A percentile compares a stretch with the other conserved stretches of the same genome.
Evolutionary conservation across 2,113 vertebrate genomes (phyloP).

Genomic region (Lampris megalopsis): DNA sequence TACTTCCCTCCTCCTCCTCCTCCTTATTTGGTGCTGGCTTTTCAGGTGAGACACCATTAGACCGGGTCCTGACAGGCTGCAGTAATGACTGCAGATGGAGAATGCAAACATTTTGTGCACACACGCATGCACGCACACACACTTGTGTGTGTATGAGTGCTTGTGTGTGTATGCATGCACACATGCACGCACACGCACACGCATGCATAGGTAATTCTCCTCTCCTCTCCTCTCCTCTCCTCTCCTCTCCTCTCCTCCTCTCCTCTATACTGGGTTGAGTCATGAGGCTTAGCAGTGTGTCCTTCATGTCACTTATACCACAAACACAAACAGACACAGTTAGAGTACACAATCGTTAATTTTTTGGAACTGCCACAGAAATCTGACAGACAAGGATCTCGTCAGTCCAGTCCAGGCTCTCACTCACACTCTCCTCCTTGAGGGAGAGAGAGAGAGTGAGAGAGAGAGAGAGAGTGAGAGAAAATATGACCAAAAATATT

Average conservation of each 20-base stretch:
- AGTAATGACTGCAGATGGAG: slow-evolving; percentile 64
- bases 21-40: slow-evolving; percentile 57
- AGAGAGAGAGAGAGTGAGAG: not conserved
- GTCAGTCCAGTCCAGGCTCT: slow-evolving; percentile 15
- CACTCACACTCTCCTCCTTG: slow-evolving; percentile 7
- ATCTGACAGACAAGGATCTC: slow-evolving; percentile 30
- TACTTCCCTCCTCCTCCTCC: not conserved
- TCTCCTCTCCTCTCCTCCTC: not conserved
- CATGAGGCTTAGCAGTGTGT: not conserved
- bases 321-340: slow-evolving; percentile 5
- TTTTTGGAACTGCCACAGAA: slow-evolving; percentile 18
- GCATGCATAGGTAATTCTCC: not conserved
- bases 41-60: slow-evolving; percentile 78
- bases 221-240: not conserved
- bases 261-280: not conserved
- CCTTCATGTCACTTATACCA: not conserved
- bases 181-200: slow-evolving; percentile 1
- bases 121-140: slow-evolving; percentile 13
- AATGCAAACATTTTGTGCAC: slow-evolving; percentile 37
- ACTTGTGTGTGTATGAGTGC: no score
- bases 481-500: slow-evolving; percentile 23
- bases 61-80: slow-evolving; percentile 70
- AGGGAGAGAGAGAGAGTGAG: not conserved
- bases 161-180: slow-evolving; percentile 25
- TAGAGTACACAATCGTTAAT: not conserved